Percentiles rank a stretch among this genome's conserved stretches.
Conservation (phyloP, 2,113 vertebrate genomes). For the Panurus biarmicus region DNA sequence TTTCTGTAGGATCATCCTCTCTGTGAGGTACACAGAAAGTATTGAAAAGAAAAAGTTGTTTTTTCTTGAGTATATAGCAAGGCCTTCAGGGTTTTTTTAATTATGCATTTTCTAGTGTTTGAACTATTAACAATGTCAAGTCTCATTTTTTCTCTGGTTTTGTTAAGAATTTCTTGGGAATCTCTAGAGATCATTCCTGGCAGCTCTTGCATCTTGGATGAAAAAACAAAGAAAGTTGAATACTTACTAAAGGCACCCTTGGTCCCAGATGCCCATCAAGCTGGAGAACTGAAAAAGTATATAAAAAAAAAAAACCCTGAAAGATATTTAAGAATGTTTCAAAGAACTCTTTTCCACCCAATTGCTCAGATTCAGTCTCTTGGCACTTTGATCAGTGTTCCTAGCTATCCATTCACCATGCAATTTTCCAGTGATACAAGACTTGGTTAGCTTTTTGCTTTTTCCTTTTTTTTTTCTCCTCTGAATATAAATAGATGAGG, state of each 20-base stretch:
- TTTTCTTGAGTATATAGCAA: neutral
- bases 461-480: neutral
- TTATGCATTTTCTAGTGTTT: neutral
- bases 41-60: neutral
- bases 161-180: neutral
- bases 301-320: neutral
- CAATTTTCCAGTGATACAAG: neutral
- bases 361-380: neutral
- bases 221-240: constrained; percentile 4
- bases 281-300: neutral
- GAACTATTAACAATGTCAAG: neutral
- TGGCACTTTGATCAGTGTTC: neutral
- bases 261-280: neutral
- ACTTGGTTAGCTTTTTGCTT: neutral
- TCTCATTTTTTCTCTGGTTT: neutral
- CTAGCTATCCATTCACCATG: neutral
- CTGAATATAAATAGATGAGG: neutral
- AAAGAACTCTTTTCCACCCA: neutral
- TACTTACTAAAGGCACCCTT: neutral
- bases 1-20: neutral
- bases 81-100: neutral
- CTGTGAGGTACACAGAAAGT: neutral
- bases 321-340: neutral
- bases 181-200: neutral
- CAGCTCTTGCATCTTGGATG: neutral